These are phyloP conservation scores for Tapirus terrestris DNA, from an alignment of 2,113 vertebrate species.

Conservation along the genomic window DNA sequence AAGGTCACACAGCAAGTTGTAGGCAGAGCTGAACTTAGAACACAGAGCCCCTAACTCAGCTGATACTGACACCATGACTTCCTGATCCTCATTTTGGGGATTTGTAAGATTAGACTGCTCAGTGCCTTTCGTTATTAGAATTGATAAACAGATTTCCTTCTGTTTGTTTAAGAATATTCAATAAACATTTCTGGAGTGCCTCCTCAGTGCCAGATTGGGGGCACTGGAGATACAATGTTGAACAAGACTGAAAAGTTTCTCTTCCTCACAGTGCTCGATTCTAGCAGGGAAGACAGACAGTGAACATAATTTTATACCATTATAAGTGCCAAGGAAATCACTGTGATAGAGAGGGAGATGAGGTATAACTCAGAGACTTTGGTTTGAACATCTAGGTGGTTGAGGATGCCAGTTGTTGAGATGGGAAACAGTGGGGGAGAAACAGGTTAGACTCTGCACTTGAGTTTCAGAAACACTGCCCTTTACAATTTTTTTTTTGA, in stretches of 20 bases:
- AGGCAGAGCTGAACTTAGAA: neutral
- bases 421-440: neutral
- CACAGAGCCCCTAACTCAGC: neutral
- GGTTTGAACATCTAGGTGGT: neutral
- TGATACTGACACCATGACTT: neutral
- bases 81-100: neutral
- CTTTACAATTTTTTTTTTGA: neutral
- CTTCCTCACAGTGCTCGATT: neutral
- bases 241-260: neutral
- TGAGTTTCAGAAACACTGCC: neutral
- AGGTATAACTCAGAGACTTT: neutral
- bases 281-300: neutral
- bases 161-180: slow-evolving; percentile 4
- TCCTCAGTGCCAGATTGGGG: neutral
- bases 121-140: neutral
- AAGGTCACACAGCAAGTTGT: neutral
- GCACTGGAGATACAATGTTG: neutral
- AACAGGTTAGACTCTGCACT: neutral
- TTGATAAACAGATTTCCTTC: neutral
- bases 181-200: neutral
- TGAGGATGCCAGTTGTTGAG: neutral
- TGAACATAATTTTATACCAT: neutral
- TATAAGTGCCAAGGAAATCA: neutral
- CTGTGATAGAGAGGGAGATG: neutral
- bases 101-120: neutral